Evolutionary conservation across 2,888 invertebrate genomes (phyloP).

Genomic region (Mythimna albipuncta): DNA sequence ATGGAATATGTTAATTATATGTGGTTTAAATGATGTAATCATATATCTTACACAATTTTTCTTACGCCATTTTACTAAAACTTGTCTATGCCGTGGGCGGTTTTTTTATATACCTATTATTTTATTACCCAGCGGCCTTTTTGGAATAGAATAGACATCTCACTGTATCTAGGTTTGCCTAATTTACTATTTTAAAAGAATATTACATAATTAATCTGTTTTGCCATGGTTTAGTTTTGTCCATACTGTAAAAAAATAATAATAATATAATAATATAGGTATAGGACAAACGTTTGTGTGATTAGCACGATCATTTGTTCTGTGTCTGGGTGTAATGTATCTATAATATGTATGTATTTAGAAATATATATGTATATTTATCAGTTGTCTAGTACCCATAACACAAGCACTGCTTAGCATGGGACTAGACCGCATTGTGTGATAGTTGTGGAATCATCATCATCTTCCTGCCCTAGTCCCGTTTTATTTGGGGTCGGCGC

Average conservation of each 20-base stretch:
- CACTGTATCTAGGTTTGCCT: slow-evolving; percentile 4
- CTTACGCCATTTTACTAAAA: background rate
- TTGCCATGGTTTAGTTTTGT: background rate
- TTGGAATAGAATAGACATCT: background rate
- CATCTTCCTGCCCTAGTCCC: too few species aligned
- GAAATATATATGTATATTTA: too few species aligned
- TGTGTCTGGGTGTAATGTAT: too few species aligned
- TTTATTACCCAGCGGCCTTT: background rate
- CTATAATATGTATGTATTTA: too few species aligned
- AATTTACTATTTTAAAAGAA: background rate
- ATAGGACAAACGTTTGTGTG: too few species aligned
- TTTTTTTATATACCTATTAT: background rate
- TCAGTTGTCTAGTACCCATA: too few species aligned
- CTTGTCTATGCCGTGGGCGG: background rate
- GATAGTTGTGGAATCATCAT: too few species aligned
- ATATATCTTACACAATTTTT: slow-evolving; percentile 9
- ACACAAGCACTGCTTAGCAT: too few species aligned
- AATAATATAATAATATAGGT: too few species aligned
- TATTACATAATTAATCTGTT: background rate
- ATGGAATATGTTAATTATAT: slow-evolving; percentile 36
- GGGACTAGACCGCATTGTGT: too few species aligned
- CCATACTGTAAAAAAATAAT: background rate
- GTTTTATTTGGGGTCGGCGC: too few species aligned
- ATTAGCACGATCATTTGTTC: too few species aligned
- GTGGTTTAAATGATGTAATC: slow-evolving; percentile 23